Evolutionary conservation across 37 sponge, comb jelly and placozoan species (phyloP), one percentile per base, ranked within the genome.

Genomic region (Oopsacas minuta): DNA sequence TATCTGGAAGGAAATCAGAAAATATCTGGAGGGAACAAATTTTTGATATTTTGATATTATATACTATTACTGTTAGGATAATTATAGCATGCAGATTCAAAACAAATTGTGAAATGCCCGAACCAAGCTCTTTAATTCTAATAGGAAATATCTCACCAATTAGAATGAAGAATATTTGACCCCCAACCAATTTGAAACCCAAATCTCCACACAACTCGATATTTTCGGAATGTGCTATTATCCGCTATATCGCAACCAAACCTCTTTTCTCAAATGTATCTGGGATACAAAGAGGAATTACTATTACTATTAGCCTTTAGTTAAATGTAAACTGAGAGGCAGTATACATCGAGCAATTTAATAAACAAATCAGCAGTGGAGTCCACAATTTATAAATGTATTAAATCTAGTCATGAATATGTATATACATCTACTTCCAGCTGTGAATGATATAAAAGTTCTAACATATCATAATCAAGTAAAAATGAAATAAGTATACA

Each of bases 311-410:
- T n/a, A n/a, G n/a, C n/a, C n/a, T n/a, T n/a, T n/a, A n/a, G n/a
- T n/a, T n/a, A n/a, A n/a, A n/a, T n/a, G n/a, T n/a, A n/a, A n/a
- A n/a, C n/a, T n/a, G n/a, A n/a, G n/a, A n/a, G n/a, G n/a, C n/a
- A n/a, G n/a, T n/a, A 42, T 34, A 61, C 1, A 61, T 61, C 75
- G 75, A 61, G 75, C 75, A n/a, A 61, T 61, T 61, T 61, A 61
- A 61, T 61, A 61, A 25, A 61, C 75, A 61, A 3, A 61, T 61
- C 22, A 61, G 75, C 30, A 61, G 75, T 61, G 75, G 28, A 32
- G 75, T 3, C 75, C 75, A 61, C 75, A 61, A n/a, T 61, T 61
- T 61, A 10, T 25, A 61, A 10, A 61, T 61, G 30, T 25, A 61
- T 61, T 61, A 42, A 42, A 42, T 42, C 49, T 42, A 61, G 75